Evolutionary conservation across 1,140 invertebrate species (phyloP).

Genomic region (Eulimnadia texana): DNA sequence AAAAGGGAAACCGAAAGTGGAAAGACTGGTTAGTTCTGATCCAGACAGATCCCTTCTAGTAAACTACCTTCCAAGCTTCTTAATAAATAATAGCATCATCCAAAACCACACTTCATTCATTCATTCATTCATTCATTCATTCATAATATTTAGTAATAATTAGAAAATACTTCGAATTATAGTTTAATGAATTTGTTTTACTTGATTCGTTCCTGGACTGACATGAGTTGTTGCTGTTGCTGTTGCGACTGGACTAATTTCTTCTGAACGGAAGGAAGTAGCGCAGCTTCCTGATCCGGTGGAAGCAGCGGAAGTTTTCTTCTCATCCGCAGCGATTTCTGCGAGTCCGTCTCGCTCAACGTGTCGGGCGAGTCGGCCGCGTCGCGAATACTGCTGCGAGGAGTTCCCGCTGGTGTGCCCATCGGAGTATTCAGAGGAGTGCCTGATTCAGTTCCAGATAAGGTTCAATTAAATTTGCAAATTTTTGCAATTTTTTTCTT

Average conservation of each 20-base stretch:
- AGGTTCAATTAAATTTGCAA: no score
- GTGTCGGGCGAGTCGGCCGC: slow-evolving; percentile 36
- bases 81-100: no score
- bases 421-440: slow-evolving; percentile 28
- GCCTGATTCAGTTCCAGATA: slow-evolving; percentile 18
- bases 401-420: slow-evolving; percentile 31
- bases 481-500: no score
- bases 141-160: no score
- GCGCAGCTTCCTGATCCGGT: slow-evolving; percentile 38
- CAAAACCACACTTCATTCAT: no score
- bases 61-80: no score
- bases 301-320: slow-evolving; percentile 42
- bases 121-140: no score
- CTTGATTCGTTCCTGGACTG: slow-evolving; percentile 9
- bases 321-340: slow-evolving; percentile 36
- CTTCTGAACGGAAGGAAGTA: slow-evolving; percentile 32
- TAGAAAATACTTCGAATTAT: no score
- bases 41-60: no score
- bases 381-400: slow-evolving; percentile 26
- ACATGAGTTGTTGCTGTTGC: slow-evolving; percentile 18
- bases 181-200: not conserved
- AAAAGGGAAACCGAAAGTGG: no score
- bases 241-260: slow-evolving; percentile 22
- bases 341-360: slow-evolving; percentile 37
- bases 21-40: no score